Evolutionary conservation across 1,140 invertebrate genomes (phyloP), one percentile per base, ranked within the genome.

Genomic region (Nilaparvata lugens): DNA sequence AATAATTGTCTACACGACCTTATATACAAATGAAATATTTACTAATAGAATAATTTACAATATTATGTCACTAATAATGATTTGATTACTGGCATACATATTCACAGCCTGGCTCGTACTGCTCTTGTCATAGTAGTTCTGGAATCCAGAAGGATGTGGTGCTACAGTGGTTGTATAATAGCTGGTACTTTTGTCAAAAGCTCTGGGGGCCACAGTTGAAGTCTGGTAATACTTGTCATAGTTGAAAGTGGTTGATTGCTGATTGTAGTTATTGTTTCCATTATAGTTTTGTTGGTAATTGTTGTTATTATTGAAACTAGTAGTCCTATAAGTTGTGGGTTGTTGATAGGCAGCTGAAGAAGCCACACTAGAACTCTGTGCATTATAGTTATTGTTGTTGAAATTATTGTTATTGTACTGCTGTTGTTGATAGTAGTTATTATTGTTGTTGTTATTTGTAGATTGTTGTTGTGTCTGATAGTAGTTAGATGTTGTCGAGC

Each of bases 381-480:
- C 31, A 35, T 35, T 35, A 9, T 35, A 35, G 31, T 35, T 35
- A 9, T 35, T 35, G 7, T 35, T 35, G 7, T 35, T 35, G 31
- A 35, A 58, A 35, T 52, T 53, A 21, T 58, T 62, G 42, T 43
- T 31, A 28, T 62, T 58, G 52, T 62, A 55, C 21, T 52, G 48
- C 43, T 59, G 23, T 35, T 52, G 48, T 58, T 59, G 23, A 64
- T 70, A 40, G 64, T 71, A 5, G 70, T 65, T 45, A 72, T 70
- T 43, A 75, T n/a, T n/a, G n/a, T n/a, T 66, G 21, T 68, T 76
- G 62, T 70, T 75, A 45, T 74, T 73, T 58, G 60, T 73, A 40
- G 31, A 35, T 11, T 35, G 31, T 9, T 35, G 31, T 35, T 67
- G 70, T 53, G 70, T 68, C n/a, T 74, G 72, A 18, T 70, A 72